Conservation (phyloP, 1,140 invertebrate genomes). For the Drosophila serrata region DNA sequence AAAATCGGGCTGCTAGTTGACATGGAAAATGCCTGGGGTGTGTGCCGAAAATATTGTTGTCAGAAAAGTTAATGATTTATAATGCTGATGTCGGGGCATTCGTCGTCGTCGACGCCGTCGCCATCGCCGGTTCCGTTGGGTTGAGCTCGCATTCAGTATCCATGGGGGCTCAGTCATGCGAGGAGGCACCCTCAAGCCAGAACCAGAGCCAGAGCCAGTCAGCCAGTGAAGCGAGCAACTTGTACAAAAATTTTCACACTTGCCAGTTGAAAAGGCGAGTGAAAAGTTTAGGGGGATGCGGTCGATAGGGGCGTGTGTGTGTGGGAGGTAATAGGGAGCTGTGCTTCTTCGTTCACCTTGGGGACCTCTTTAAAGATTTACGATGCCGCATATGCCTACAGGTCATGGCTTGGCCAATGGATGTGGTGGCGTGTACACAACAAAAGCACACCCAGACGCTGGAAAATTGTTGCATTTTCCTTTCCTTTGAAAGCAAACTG, state of each 20-base stretch:
- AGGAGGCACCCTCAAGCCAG: constrained; percentile 38
- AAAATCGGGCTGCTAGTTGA: constrained; percentile 53
- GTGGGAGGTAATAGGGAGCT: background rate
- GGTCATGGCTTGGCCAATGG: constrained; percentile 66
- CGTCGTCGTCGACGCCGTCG: constrained; percentile 19
- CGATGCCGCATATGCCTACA: constrained; percentile 83
- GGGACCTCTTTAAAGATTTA: constrained; percentile 84
- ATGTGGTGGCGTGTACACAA: constrained; percentile 38
- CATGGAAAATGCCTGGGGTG: constrained; percentile 56
- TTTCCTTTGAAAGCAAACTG: constrained; percentile 75
- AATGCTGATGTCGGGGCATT: constrained; percentile 72
- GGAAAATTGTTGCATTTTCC: constrained; percentile 79
- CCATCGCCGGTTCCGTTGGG: constrained; percentile 13
- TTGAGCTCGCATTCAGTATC: constrained; percentile 22
- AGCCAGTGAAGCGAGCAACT: constrained; percentile 74
- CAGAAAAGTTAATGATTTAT: constrained; percentile 83
- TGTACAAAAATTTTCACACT: constrained; percentile 83
- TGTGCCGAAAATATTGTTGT: constrained; percentile 76
- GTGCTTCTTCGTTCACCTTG: constrained; percentile 63
- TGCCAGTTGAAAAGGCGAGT: constrained; percentile 48
- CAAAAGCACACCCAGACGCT: constrained; percentile 67
- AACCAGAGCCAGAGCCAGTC: constrained; percentile 23
- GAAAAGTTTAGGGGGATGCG: constrained; percentile 43
- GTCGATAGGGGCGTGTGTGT: constrained; percentile 6
- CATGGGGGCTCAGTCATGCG: constrained; percentile 37